Percentiles rank a stretch among this genome's conserved stretches.
Evolutionary conservation across 2,888 invertebrate genomes (phyloP).

Genomic region (Megastigmus dorsalis): DNA sequence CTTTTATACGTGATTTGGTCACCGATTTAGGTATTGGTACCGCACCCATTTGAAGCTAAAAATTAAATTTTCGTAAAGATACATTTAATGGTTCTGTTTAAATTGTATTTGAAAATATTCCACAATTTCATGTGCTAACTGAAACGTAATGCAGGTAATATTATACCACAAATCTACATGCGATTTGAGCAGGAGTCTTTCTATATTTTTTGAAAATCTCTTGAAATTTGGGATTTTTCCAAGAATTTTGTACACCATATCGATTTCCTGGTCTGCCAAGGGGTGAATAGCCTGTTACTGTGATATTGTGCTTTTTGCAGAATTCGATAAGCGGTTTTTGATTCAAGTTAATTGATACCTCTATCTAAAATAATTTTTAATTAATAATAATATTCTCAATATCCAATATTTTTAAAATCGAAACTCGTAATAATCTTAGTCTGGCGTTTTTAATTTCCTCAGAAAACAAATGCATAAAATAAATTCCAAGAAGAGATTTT

Average conservation of each 20-base stretch:
- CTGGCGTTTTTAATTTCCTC: neutral
- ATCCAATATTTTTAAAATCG: too few relatives aligned
- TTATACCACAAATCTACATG: constrained; percentile 80
- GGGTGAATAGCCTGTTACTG: constrained; percentile 87
- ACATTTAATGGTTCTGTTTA: neutral
- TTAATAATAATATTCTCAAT: neutral
- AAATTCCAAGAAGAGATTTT: too few relatives aligned
- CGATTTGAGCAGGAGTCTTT: constrained; percentile 82
- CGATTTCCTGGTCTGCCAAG: constrained; percentile 84
- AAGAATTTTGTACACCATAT: constrained; percentile 49
- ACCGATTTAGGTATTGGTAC: constrained; percentile 82
- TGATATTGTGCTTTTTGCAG: constrained; percentile 81
- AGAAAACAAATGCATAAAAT: constrained; percentile 70
- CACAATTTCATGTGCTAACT: neutral
- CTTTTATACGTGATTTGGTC: constrained; percentile 77
- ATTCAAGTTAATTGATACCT: constrained; percentile 86
- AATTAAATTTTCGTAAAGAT: neutral
- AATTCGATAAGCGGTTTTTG: constrained; percentile 82
- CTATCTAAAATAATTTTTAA: constrained; percentile 80
- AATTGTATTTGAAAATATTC: neutral
- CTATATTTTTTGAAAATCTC: constrained; percentile 80
- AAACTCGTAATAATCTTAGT: neutral
- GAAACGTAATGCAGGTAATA: too few relatives aligned
- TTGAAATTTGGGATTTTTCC: constrained; percentile 75
- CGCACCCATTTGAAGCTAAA: constrained; percentile 70